phyloP scores from a whole-genome alignment of 1,140 invertebrate species.

The Drosophila dunni region DNA sequence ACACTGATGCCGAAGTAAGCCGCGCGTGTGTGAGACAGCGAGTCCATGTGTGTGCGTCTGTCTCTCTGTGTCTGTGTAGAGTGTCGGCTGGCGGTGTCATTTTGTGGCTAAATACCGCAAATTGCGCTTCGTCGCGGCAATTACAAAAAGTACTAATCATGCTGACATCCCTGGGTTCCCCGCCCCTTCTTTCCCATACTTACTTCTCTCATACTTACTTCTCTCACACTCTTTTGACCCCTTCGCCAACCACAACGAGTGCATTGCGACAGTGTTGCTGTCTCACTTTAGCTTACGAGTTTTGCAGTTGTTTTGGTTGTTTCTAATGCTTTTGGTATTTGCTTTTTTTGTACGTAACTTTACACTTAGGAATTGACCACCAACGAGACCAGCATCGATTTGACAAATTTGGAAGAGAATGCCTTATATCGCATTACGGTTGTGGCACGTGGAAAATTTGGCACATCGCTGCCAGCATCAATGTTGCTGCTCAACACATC shows the following conservation, averaged over 20 bases:
- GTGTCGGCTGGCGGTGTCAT: constrained; percentile 56
- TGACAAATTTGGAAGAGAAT: constrained; percentile 88
- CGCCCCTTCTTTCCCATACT: constrained; percentile 11
- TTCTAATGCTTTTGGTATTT: constrained; percentile 22
- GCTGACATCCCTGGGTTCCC: constrained; percentile 48
- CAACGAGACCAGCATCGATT: constrained; percentile 87
- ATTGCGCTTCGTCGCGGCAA: constrained; percentile 75
- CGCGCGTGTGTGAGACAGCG: background rate
- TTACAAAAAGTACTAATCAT: constrained; percentile 80
- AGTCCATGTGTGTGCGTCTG: constrained; percentile 5
- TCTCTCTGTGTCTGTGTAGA: constrained; percentile 1
- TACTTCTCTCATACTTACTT: constrained; percentile 12
- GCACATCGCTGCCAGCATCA: constrained; percentile 91
- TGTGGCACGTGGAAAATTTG: constrained; percentile 89
- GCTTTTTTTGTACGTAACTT: constrained; percentile 64
- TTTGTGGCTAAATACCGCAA: constrained; percentile 77
- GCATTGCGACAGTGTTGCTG: constrained; percentile 22
- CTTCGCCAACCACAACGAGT: constrained; percentile 1
- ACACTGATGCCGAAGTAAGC: background rate
- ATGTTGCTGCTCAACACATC: constrained; percentile 90
- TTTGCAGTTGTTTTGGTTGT: constrained; percentile 26
- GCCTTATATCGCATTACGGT: constrained; percentile 91
- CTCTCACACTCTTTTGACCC: no score
- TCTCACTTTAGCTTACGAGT: constrained; percentile 16
- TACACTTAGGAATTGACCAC: constrained; percentile 88